Evolutionary conservation across 2,113 vertebrate species (phyloP), one percentile per base, ranked within the genome.

Genomic region (Bagarius yarrelli): DNA sequence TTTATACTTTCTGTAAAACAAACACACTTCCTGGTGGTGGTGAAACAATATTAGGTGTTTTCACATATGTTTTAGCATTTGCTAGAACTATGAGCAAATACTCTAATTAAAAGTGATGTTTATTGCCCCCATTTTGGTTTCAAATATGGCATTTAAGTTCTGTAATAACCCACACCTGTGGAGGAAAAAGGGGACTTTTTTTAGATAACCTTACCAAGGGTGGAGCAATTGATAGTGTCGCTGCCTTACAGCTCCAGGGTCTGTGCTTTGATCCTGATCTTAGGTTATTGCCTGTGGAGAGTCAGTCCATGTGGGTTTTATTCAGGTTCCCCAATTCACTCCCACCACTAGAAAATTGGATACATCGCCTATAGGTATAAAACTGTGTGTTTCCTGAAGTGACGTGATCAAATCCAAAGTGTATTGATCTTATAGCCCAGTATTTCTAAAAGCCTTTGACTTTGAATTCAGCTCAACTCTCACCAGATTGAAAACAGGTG

Each of bases 131-230:
- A 71, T 52, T 52, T 71, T n/a, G 52, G 32, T 23, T 52, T 27
- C 1, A 71, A 52, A 52, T 71, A 71, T 72, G 44, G 30, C 47
- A 72, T 72, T 50, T 53, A 72, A 44, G 66, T n/a, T 67, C 40
- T 69, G 2, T 47, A 69, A 69, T 69, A 44, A 69, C 66, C 23
- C 36, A 69, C 36, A 47, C 66, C n/a, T n/a, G 5, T 47, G 23
- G 36, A 69, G 30, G 61, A 64, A 14, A 30, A 64, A 1, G 15
- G 3, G 18, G 30, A 11, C 8, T 32, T 66, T 36, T 34, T 36
- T 19, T 30, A 18, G 4, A 36, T 36, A n/a, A 47, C 23, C 23
- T 47, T 16, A 70, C 11, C 0, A 47, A 14, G 25, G 2, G 36
- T 47, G 13, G 40, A 27, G 19, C 32, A 66, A 12, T 23, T 32